Percentiles rank a stretch among this genome's conserved stretches.
Conservation (phyloP, 2,888 invertebrate species). For the Heterodera filipjevi region DNA sequence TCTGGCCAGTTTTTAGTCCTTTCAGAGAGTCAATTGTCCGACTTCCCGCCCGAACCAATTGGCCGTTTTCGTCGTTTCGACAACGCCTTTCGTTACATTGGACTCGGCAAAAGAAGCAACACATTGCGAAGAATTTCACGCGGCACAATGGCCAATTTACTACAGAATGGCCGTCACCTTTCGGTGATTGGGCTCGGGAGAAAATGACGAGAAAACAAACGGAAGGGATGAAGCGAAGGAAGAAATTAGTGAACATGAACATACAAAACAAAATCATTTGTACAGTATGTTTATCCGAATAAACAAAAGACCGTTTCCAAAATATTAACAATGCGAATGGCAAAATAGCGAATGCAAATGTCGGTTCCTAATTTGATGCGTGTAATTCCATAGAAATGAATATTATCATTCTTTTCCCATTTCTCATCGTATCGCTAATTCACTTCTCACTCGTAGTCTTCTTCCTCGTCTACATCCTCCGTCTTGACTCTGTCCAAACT, state of each 20-base stretch:
- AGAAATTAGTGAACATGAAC: neutral
- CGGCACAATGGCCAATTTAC: neutral
- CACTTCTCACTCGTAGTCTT: neutral
- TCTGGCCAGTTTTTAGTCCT: neutral
- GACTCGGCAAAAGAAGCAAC: constrained; percentile 32
- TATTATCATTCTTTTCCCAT: no score
- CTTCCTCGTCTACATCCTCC: constrained; percentile 5
- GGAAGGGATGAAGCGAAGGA: neutral
- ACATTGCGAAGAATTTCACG: neutral
- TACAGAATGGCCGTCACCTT: constrained; percentile 17
- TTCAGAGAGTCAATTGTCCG: neutral
- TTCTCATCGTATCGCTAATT: no score
- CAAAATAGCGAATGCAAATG: no score
- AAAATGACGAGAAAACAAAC: constrained; percentile 1
- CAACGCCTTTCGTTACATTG: constrained; percentile 27
- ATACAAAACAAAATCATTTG: neutral
- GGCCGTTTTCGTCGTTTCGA: neutral
- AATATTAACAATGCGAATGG: neutral
- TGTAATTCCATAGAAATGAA: no score
- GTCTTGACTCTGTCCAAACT: neutral
- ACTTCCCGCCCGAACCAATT: neutral
- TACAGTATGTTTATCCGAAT: neutral
- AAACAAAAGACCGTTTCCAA: neutral
- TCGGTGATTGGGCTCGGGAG: constrained; percentile 28
- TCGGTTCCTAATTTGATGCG: no score